Evolutionary conservation across 2,888 invertebrate genomes (phyloP).

Genomic region (Loripinus fragilis): DNA sequence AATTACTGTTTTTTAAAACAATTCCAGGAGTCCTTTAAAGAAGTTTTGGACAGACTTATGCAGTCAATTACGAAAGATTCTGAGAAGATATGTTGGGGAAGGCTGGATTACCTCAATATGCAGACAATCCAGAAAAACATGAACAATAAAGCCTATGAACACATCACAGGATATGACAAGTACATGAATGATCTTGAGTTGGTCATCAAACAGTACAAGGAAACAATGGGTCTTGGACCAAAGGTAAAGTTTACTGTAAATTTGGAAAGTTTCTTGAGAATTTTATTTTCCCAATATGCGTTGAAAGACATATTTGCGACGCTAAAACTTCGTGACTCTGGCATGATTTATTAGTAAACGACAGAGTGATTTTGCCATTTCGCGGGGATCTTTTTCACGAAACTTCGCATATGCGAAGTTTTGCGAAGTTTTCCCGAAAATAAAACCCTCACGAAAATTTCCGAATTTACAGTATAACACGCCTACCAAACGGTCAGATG

Average conservation of each 20-base stretch:
- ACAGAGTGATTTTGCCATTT: no score
- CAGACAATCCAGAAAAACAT: neutral
- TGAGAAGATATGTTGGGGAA: neutral
- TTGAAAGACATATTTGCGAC: no score
- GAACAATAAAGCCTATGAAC: neutral
- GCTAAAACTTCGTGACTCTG: no score
- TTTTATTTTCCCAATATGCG: no score
- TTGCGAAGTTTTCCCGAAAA: no score
- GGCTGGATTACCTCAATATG: neutral
- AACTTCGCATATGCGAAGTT: no score
- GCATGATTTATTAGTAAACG: no score
- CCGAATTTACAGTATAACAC: no score
- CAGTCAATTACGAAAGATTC: conserved; percentile 10
- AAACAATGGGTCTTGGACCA: conserved; percentile 1
- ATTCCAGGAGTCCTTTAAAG: neutral
- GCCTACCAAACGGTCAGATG: no score
- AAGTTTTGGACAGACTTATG: neutral
- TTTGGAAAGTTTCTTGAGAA: no score
- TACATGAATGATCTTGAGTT: conserved; percentile 26
- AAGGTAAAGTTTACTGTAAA: conserved; percentile 17
- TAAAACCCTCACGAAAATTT: no score
- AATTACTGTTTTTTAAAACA: neutral
- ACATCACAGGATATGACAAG: conserved; percentile 19
- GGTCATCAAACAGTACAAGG: conserved; percentile 20
- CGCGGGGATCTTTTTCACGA: no score